These are phyloP conservation scores for Melanotus villosus DNA, from an alignment of 2,888 invertebrate species.

Conservation along the genomic window DNA sequence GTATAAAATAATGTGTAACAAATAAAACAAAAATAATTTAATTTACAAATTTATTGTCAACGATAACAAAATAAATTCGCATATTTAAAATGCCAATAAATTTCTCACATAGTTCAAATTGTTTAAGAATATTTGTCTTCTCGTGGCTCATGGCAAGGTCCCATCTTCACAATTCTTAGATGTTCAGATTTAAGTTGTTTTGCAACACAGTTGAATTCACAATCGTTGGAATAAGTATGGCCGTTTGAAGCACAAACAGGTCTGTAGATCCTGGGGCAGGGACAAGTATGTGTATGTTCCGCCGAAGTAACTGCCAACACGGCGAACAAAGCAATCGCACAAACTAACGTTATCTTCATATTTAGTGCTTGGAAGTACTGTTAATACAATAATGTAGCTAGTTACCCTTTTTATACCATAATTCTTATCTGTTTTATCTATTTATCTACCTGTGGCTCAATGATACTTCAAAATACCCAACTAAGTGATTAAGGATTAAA, in stretches of 20 bases:
- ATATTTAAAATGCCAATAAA: background rate
- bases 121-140: background rate
- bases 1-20: too few species aligned
- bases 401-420: background rate
- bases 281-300: constrained; percentile 56
- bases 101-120: too few species aligned
- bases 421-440: constrained; percentile 13
- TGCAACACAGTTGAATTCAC: constrained; percentile 66
- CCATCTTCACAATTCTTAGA: constrained; percentile 63
- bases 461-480: too few species aligned
- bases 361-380: background rate
- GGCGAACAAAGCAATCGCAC: constrained; percentile 14
- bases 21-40: background rate
- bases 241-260: constrained; percentile 69
- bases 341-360: constrained; percentile 17
- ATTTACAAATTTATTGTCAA: background rate
- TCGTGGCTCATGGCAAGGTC: constrained; percentile 59
- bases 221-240: constrained; percentile 66
- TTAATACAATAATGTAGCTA: background rate
- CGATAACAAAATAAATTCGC: background rate
- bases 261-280: constrained; percentile 66
- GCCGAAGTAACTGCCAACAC: background rate
- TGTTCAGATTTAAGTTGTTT: constrained; percentile 42
- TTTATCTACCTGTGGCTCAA: background rate
- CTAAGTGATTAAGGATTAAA: constrained; percentile 4